These are phyloP conservation scores for Aphelocoma californica DNA, from an alignment of 2,797 vertebrate species.

Conservation along the genomic window DNA sequence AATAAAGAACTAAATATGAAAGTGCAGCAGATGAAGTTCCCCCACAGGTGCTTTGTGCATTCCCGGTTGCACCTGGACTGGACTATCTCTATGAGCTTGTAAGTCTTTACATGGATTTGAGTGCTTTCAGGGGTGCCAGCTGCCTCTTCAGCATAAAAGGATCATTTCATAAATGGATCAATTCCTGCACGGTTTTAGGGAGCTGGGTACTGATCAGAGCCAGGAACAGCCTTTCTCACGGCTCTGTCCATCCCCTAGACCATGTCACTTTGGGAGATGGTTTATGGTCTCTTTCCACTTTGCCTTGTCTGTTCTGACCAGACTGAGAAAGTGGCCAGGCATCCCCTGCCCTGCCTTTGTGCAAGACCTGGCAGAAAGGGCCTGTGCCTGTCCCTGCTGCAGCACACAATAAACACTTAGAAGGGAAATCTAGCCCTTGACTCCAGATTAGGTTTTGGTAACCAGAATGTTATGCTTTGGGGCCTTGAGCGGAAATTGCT, in stretches of 20 bases:
- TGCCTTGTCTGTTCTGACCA: not conserved
- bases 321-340: not conserved
- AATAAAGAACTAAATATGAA: not conserved
- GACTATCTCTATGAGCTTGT: fast-evolving
- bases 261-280: not conserved
- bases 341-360: not conserved
- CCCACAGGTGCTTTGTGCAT: not conserved
- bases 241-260: not conserved
- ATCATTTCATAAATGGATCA: not conserved
- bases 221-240: not conserved
- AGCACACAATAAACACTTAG: not conserved
- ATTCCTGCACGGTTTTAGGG: not conserved
- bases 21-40: not conserved
- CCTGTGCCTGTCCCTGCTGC: not conserved
- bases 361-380: not conserved
- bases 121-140: not conserved
- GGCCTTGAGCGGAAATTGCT: not conserved
- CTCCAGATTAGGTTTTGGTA: not conserved
- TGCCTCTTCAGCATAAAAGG: not conserved
- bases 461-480: not conserved
- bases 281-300: not conserved
- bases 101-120: not conserved
- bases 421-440: not conserved
- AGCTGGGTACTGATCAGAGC: not conserved
- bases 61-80: not conserved